These are phyloP conservation scores for Deroplatys truncata DNA, from an alignment of 2,888 invertebrate genomes.

Conservation along the genomic window DNA sequence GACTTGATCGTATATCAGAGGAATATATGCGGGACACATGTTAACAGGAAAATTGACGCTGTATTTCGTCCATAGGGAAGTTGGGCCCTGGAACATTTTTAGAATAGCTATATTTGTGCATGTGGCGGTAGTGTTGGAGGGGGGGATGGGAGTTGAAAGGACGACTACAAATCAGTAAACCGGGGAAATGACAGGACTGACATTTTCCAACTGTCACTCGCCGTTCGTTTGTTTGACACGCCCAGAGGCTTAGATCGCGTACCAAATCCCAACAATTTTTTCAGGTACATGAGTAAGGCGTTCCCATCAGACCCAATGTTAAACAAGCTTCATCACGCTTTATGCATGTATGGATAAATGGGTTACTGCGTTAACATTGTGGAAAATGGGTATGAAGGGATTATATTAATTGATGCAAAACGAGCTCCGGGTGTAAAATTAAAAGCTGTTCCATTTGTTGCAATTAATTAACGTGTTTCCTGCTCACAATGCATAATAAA, in stretches of 20 bases:
- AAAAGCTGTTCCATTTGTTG: no score
- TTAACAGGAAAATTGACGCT: not conserved
- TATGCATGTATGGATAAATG: no score
- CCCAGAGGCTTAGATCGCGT: not conserved
- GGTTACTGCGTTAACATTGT: no score
- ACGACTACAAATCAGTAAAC: not conserved
- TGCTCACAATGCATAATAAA: no score
- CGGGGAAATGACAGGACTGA: not conserved
- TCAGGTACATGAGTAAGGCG: no score
- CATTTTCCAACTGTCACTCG: not conserved
- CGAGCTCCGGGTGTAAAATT: no score
- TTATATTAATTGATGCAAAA: no score
- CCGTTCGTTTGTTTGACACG: not conserved
- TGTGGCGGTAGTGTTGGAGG: not conserved
- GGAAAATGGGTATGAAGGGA: no score
- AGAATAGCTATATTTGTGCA: not conserved
- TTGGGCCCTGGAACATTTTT: not conserved
- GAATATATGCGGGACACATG: not conserved
- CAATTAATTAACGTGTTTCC: no score
- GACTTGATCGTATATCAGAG: not conserved
- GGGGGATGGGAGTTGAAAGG: not conserved
- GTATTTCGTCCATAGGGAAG: not conserved
- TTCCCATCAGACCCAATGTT: no score
- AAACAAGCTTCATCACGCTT: no score
- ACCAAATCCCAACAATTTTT: no score